Evolutionary conservation across 1,140 invertebrate genomes (phyloP), one percentile per base, ranked within the genome.

Genomic region (Medauroidea extradentata): DNA sequence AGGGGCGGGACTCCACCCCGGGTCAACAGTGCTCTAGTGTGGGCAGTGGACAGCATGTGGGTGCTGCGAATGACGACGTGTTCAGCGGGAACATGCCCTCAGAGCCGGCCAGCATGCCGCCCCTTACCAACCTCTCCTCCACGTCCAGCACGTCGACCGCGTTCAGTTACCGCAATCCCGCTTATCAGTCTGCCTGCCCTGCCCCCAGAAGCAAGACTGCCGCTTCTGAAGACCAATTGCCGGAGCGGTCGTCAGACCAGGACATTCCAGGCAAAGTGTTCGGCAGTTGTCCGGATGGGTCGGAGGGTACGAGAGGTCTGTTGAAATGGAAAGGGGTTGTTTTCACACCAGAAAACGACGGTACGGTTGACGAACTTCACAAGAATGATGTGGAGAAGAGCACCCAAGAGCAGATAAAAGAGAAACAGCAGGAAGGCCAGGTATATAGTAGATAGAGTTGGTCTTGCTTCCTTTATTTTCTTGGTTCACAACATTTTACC

Each of bases 261-360:
- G 73, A 72, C 57, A 63, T 72, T 11, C 63, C 67, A 11, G 54
- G 39, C 14, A 55, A 57, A 23, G 25, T 54, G 11, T 60, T 39
- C 49, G 29, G 29, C 29, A 52, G 57, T 3, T 29, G 25, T 14
- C 49, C 27, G 13, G 25, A 24, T 19, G 39, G 53, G 14, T 1
- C 29, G 16, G 38, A 54, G 0, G 52, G 52, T 18, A 77, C 74
- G 53, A 77, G 79, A 60, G 79, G 82, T 5, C 68, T 85, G 21
- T 62, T 84, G 5, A 90, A 90, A 75, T 89, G 88, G 87, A 91
- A 90, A 73, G 87, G 85, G 50, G 83, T 88, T 11, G 83, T 87
- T 67, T 82, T 90, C 65, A 83, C 84, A 8, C 83, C 84, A 5
- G 81, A 85, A 63, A 83, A 85, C 53, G 71, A 69, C 43, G 68